A percentile compares a stretch with the other conserved stretches of the same genome.
Evolutionary conservation across 2,888 invertebrate genomes (phyloP).

Genomic region (Eupeodes latifasciatus): DNA sequence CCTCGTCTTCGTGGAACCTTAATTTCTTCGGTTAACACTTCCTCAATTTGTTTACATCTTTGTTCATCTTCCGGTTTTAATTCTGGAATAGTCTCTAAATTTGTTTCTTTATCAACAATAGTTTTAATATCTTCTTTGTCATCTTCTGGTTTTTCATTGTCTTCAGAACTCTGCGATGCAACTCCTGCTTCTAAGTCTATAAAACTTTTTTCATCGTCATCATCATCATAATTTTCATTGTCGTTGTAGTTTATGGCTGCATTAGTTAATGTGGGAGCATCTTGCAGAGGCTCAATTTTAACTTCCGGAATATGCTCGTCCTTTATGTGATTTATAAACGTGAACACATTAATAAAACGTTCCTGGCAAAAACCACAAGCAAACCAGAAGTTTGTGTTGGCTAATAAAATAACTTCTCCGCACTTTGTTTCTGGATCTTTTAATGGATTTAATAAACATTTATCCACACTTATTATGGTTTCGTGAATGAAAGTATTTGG

Average conservation of each 20-base stretch:
- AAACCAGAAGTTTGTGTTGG: slow-evolving; percentile 64
- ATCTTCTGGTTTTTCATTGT: slow-evolving; percentile 3
- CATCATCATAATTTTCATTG: background rate
- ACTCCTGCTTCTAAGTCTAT: slow-evolving; percentile 19
- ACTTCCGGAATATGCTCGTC: slow-evolving; percentile 47
- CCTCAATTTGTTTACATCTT: slow-evolving; percentile 16
- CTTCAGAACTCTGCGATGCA: background rate
- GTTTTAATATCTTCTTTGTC: background rate
- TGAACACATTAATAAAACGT: slow-evolving; percentile 58
- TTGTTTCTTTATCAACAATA: background rate
- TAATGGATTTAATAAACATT: background rate
- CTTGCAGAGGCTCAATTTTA: slow-evolving; percentile 3
- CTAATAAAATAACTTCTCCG: slow-evolving; percentile 61
- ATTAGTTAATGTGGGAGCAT: background rate
- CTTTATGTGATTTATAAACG: slow-evolving; percentile 63
- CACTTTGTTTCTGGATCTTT: slow-evolving; percentile 45
- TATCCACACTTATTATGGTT: background rate
- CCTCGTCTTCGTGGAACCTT: slow-evolving; percentile 22
- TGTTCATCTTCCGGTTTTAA: background rate
- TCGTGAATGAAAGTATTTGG: slow-evolving; percentile 11
- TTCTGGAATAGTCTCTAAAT: background rate
- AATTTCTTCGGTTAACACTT: slow-evolving; percentile 10
- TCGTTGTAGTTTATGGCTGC: background rate
- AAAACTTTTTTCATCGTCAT: slow-evolving; percentile 3
- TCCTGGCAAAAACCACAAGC: slow-evolving; percentile 65